Conservation (phyloP, 1,140 invertebrate species). For the Acromyrmex charruanus region DNA sequence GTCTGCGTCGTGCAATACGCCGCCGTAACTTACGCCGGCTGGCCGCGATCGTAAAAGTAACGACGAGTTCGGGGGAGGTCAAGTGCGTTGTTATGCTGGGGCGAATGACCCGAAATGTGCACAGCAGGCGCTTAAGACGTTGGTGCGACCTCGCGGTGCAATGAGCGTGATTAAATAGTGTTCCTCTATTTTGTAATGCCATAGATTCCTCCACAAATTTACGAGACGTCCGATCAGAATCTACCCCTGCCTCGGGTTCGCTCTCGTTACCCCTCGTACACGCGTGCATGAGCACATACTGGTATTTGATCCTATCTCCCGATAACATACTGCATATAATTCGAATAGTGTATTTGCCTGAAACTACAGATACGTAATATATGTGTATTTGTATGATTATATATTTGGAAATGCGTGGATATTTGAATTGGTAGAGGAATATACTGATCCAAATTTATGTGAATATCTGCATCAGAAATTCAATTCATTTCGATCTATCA, state of each 20-base stretch:
- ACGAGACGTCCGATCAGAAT: conserved; percentile 52
- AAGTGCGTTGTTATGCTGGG: conserved; percentile 44
- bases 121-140: conserved; percentile 26
- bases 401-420: conserved; percentile 1
- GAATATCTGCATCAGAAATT: conserved; percentile 6
- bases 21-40: conserved; percentile 54
- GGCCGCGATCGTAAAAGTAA: conserved; percentile 56
- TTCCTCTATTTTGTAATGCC: conserved; percentile 30
- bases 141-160: background rate
- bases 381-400: conserved; percentile 12
- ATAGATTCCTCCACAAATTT: conserved; percentile 50
- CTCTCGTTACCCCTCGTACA: background rate
- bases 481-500: conserved; percentile 7
- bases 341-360: conserved; percentile 48
- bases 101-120: conserved; percentile 20
- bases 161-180: conserved; percentile 43
- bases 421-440: conserved; percentile 8
- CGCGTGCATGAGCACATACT: conserved; percentile 20
- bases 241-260: conserved; percentile 26
- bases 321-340: conserved; percentile 55
- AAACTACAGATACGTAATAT: conserved; percentile 2
- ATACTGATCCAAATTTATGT: background rate
- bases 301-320: conserved; percentile 50
- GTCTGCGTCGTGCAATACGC: conserved; percentile 49
- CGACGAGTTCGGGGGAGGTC: conserved; percentile 23